Base-by-base conservation (phyloP, 2,888 invertebrate species). In the Ichneumoninae sp. region DNA sequence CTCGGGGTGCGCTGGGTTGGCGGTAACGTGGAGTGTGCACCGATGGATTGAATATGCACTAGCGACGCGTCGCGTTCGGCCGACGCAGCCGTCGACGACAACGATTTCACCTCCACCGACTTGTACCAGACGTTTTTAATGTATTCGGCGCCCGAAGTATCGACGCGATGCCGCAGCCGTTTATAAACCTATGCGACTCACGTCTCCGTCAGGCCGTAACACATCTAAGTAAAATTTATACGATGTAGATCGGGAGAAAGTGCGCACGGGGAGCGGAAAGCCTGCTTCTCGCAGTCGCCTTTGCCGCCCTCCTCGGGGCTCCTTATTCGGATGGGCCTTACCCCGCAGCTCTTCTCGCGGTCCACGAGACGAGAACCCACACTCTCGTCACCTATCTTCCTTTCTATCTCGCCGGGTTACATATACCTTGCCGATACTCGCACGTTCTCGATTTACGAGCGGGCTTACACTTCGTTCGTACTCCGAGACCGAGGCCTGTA, bases 71-170 rank as follows among this genome's bases (percentile, higher is more conserved):
- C 50, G 22, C 19, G n/a, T 22, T 65, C 66, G 62, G 47, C 50
- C 82, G 68, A 79, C 81, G 77, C 62, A 69, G 62, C 30, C 72
- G 65, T 75, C 80, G 54, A 40, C 75, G 62, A 54, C 33, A 68
- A 78, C 70, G 78, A 69, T 80, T 79, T 75, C 79, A 57, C 74
- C 70, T 40, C 13, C 69, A 4, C 26, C 68, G 50, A 74, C 52
- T 13, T 66, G 4, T 16, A 52, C 57, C 87, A 90, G 89, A 89
- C 90, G 76, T 83, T 57, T 57, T 77, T 90, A 90, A 90, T 90
- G 89, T 89, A 90, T 90, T 90, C 90, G 90, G 90, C 90, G 90
- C 90, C 90, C 71, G 75, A 69, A 80, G 81, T 90, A 90, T 90
- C 88, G 90, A 85, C 84, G 86, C 74, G 75, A 83, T 22, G 50